phyloP scores from a whole-genome alignment of 2,888 invertebrate genomes.

The Aradus depressus region DNA sequence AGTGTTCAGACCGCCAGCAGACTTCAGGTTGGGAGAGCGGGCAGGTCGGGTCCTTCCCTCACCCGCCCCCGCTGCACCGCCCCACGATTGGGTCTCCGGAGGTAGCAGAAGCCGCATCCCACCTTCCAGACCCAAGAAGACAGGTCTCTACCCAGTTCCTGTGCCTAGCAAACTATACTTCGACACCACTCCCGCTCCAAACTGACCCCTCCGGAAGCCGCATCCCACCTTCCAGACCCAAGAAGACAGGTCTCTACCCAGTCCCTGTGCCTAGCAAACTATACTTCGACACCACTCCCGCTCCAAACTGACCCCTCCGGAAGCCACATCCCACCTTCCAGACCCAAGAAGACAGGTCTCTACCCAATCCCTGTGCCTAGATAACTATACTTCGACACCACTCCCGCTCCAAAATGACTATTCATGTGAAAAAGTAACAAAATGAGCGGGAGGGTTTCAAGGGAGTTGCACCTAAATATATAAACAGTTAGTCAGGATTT shows the following conservation, averaged over 20 bases:
- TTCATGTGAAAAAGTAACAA: too few relatives aligned
- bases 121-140: slow-evolving; percentile 19
- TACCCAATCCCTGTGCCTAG: slow-evolving; percentile 30
- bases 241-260: slow-evolving; percentile 25
- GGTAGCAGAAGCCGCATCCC: not conserved
- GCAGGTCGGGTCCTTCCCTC: slow-evolving; percentile 13
- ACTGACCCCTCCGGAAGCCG: slow-evolving; percentile 3
- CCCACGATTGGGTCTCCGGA: slow-evolving; percentile 1
- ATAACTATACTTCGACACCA: slow-evolving; percentile 29
- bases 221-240: slow-evolving; percentile 10
- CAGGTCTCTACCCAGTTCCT: slow-evolving; percentile 29
- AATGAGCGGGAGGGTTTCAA: too few relatives aligned
- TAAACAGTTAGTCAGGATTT: too few relatives aligned
- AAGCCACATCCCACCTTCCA: slow-evolving; percentile 4
- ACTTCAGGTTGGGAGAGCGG: not conserved
- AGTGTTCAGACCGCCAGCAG: slow-evolving; percentile 13
- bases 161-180: slow-evolving; percentile 30
- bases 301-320: slow-evolving; percentile 10
- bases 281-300: slow-evolving; percentile 27
- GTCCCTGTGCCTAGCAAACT: slow-evolving; percentile 30
- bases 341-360: slow-evolving; percentile 19
- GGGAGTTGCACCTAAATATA: too few relatives aligned
- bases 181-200: slow-evolving; percentile 23
- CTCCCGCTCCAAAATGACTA: slow-evolving; percentile 14
- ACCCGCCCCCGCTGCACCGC: slow-evolving; percentile 6